Percentiles rank a stretch among this genome's conserved stretches.
Conservation (phyloP, 1,140 invertebrate species). For the Drosophila littoralis region DNA sequence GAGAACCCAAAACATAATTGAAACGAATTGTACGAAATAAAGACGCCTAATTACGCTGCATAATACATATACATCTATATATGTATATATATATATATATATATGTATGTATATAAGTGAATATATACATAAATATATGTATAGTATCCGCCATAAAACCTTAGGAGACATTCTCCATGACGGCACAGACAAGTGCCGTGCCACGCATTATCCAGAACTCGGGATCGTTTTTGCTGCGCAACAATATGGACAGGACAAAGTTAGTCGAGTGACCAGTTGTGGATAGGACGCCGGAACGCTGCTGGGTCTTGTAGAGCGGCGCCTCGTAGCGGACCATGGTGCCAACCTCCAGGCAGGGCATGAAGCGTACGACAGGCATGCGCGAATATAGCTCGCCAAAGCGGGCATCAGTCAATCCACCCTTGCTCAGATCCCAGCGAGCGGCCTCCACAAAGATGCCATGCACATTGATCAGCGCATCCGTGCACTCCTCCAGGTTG, state of each 20-base stretch:
- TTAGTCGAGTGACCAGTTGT: constrained; percentile 96
- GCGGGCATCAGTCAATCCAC: constrained; percentile 89
- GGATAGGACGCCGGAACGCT: constrained; percentile 92
- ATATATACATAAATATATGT: background rate
- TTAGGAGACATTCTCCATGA: constrained; percentile 86
- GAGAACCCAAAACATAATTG: constrained; percentile 30
- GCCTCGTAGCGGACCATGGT: constrained; percentile 87
- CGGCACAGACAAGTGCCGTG: constrained; percentile 92
- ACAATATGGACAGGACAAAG: constrained; percentile 92
- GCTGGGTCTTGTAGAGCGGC: constrained; percentile 94
- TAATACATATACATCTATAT: constrained; percentile 14
- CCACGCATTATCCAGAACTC: constrained; percentile 95
- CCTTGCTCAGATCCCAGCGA: constrained; percentile 89
- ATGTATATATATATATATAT: background rate
- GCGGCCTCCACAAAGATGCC: constrained; percentile 95
- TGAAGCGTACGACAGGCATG: constrained; percentile 90
- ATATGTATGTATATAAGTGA: background rate
- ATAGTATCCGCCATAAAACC: background rate
- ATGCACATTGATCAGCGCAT: constrained; percentile 92
- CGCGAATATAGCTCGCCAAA: constrained; percentile 90
- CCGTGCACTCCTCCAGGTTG: constrained; percentile 85
- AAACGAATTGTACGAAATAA: constrained; percentile 67
- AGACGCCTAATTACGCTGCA: constrained; percentile 44
- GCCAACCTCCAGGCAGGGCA: constrained; percentile 85
- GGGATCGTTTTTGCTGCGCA: constrained; percentile 87